Evolutionary conservation across 2,797 vertebrate species (phyloP).

Genomic region (Falco concolor): DNA sequence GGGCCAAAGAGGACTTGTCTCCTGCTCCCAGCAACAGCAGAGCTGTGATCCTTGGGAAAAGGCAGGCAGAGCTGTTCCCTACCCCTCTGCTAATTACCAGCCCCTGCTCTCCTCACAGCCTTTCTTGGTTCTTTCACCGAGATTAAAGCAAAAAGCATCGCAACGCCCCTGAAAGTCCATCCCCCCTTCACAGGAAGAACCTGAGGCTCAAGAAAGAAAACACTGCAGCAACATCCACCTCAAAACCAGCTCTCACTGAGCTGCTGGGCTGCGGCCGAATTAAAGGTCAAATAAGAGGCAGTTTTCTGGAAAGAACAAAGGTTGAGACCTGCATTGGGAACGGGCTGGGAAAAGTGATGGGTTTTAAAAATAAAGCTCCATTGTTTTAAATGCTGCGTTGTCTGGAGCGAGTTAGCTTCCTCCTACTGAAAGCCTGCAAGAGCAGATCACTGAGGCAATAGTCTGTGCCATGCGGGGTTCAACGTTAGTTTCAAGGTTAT

Average conservation of each 20-base stretch:
- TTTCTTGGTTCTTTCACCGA: not conserved
- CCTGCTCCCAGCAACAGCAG: not conserved
- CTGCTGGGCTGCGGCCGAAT: not conserved
- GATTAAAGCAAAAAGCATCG: not conserved
- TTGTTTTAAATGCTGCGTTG: not conserved
- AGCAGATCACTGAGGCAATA: not conserved
- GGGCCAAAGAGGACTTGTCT: not conserved
- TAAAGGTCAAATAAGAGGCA: not conserved
- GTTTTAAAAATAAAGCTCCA: not conserved
- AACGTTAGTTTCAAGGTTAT: not conserved
- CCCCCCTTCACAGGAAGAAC: not conserved
- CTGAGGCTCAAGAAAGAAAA: not conserved
- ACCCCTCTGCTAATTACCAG: not conserved
- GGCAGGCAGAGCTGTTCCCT: not conserved
- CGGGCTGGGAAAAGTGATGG: not conserved
- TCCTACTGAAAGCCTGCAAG: not conserved
- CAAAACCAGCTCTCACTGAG: not conserved
- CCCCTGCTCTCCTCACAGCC: fast-evolving
- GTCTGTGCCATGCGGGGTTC: not conserved
- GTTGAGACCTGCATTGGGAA: not conserved
- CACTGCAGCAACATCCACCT: not conserved
- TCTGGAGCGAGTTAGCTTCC: not conserved
- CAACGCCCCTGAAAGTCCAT: not conserved
- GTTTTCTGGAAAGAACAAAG: not conserved
- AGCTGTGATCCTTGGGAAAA: not conserved